Base-by-base conservation (phyloP, 2,888 invertebrate species). In the Cheilosia vernalis region DNA sequence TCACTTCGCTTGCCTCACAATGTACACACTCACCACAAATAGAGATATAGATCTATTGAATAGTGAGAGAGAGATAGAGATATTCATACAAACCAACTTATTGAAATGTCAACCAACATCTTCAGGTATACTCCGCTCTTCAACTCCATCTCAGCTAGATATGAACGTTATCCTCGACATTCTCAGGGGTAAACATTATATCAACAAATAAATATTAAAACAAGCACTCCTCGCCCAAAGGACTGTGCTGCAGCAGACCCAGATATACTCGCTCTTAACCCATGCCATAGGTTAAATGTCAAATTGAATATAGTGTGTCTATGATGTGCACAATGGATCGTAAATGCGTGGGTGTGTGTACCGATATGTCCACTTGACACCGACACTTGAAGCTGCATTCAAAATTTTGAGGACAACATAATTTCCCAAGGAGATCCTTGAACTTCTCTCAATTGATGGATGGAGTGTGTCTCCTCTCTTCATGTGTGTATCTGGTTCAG, bases 141-240 rank as follows among this genome's bases (percentile, higher is more conserved):
- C 27, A 47, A 53, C 53, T 61, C 15, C 51, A 40, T 66, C 15
- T 27, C 77, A 61, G 56, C 79, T 64, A 60, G 19, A 70, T 30
- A 30, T 74, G 70, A 80, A 76, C 76, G 80, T 80, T 44, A 79
- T 74, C 44, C 53, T 58, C 63, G 40, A 64, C 69, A 78, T 83
- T 56, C 66, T 76, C 80, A 80, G 61, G 64, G 74, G 70, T 80
- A 76, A 76, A 76, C 60, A 74, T 51, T 44, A 72, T 72, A 60
- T 66, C 55, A 70, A 49, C 74, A 84, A 84, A 84, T 80, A 84
- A 84, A 84, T 84, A 84, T 80, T 84, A 76, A 80, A 74, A 74
- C 74, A 84, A 74, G 74, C 44, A 70, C 66, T 49, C 27, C 58
- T 42, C 60, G 17, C 30, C 27, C 37, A 74, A 37, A 24, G 42